These are phyloP conservation scores for Asarcornis scutulata DNA, from an alignment of 2,113 vertebrate genomes.

Conservation along the genomic window DNA sequence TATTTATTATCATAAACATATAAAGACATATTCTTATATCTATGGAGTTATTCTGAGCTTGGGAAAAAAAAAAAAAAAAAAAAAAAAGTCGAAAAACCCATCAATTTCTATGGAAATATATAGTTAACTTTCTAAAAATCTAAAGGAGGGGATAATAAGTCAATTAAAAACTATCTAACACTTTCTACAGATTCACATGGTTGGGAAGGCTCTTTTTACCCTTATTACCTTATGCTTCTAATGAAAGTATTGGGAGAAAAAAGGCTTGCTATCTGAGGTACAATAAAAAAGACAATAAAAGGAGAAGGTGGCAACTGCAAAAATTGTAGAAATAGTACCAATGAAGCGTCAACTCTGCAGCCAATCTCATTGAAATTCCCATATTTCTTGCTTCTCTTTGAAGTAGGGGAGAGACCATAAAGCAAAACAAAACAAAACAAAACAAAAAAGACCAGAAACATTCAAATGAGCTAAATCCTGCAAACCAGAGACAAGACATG, in stretches of 20 bases:
- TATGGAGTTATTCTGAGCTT: not conserved
- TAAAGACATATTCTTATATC: not conserved
- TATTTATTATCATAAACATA: not conserved
- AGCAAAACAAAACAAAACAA: not conserved
- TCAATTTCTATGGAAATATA: not conserved
- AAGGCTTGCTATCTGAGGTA: not conserved
- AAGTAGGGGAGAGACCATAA: accelerated
- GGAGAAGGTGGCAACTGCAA: accelerated
- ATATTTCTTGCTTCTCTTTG: not conserved
- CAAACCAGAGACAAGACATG: not conserved
- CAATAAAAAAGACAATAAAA: not conserved
- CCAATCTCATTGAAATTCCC: not conserved
- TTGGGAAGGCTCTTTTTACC: not conserved
- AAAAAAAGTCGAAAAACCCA: accelerated
- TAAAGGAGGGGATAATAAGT: not conserved
- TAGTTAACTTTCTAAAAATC: not conserved
- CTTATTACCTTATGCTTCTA: not conserved
- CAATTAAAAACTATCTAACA: not conserved
- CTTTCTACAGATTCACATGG: not conserved
- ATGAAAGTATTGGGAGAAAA: not conserved
- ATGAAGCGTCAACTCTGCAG: not conserved
- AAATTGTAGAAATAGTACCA: not conserved
- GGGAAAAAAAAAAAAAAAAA: not conserved
- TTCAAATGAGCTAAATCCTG: not conserved
- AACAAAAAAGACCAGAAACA: too few species aligned